Evolutionary conservation across 2,797 vertebrate genomes (phyloP).

Genomic region (Smutsia gigantea): DNA sequence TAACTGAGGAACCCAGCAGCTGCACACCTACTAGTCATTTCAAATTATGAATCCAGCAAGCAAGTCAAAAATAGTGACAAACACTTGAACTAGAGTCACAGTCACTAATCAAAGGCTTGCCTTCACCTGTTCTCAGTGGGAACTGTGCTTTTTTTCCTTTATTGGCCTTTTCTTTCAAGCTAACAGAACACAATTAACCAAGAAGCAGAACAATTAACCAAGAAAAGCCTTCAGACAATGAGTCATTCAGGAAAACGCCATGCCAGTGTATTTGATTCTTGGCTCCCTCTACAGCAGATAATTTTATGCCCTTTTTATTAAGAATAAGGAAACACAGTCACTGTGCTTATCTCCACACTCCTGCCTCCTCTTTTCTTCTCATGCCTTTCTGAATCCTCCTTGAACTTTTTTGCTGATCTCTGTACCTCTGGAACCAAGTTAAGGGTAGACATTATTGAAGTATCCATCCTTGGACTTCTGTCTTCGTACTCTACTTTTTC

Average conservation of each 20-base stretch:
- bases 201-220: conserved; percentile 62
- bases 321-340: neutral
- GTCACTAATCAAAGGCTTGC: conserved; percentile 54
- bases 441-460: neutral
- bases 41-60: conserved; percentile 67
- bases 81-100: conserved; percentile 34
- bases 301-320: conserved; percentile 39
- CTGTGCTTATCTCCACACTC: neutral
- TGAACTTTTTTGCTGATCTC: conserved; percentile 2
- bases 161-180: conserved; percentile 59
- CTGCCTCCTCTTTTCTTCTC: neutral
- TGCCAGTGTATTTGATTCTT: conserved; percentile 33
- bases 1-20: conserved; percentile 51
- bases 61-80: conserved; percentile 66
- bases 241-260: conserved; percentile 54
- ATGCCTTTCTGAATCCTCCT: neutral
- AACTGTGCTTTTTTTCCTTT: conserved; percentile 55
- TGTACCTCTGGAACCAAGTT: neutral
- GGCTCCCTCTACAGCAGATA: neutral
- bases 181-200: conserved; percentile 68
- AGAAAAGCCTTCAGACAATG: conserved; percentile 58
- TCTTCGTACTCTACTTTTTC: neutral
- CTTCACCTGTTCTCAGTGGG: conserved; percentile 69
- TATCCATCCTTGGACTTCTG: neutral
- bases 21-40: conserved; percentile 50